Conservation (phyloP, 2,888 invertebrate genomes). For the Choreutis nemorana region DNA sequence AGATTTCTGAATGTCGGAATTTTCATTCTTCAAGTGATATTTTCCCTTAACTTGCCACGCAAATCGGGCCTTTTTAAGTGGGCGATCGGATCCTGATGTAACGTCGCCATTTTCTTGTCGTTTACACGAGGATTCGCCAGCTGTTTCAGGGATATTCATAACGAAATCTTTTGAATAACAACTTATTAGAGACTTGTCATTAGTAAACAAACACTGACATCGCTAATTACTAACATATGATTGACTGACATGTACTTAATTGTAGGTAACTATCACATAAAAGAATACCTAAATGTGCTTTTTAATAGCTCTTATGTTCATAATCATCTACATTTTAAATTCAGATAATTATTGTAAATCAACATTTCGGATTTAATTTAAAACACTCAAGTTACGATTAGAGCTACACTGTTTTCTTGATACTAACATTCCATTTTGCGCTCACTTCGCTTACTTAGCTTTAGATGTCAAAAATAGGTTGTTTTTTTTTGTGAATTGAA, state of each 20-base stretch:
- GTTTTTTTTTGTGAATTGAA: too few relatives aligned
- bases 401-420: too few relatives aligned
- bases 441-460: too few relatives aligned
- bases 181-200: slow-evolving; percentile 25
- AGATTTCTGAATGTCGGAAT: slow-evolving; percentile 18
- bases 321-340: too few relatives aligned
- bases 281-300: too few relatives aligned
- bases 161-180: slow-evolving; percentile 18
- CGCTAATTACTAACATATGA: slow-evolving; percentile 59
- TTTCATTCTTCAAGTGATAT: slow-evolving; percentile 64
- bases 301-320: too few relatives aligned
- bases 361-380: too few relatives aligned
- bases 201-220: slow-evolving; percentile 62
- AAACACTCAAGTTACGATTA: too few relatives aligned
- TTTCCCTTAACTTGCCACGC: slow-evolving; percentile 74
- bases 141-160: slow-evolving; percentile 42
- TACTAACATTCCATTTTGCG: too few relatives aligned
- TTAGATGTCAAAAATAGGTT: too few relatives aligned
- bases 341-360: too few relatives aligned
- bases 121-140: slow-evolving; percentile 56
- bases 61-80: slow-evolving; percentile 72
- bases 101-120: slow-evolving; percentile 62
- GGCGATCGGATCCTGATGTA: slow-evolving; percentile 58
- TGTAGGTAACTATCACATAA: too few relatives aligned
- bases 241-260: slow-evolving; percentile 50